A percentile compares a stretch with the other conserved stretches of the same genome.
phyloP scores from a whole-genome alignment of 2,797 vertebrate species.

The Yasuhikotakia modesta region DNA sequence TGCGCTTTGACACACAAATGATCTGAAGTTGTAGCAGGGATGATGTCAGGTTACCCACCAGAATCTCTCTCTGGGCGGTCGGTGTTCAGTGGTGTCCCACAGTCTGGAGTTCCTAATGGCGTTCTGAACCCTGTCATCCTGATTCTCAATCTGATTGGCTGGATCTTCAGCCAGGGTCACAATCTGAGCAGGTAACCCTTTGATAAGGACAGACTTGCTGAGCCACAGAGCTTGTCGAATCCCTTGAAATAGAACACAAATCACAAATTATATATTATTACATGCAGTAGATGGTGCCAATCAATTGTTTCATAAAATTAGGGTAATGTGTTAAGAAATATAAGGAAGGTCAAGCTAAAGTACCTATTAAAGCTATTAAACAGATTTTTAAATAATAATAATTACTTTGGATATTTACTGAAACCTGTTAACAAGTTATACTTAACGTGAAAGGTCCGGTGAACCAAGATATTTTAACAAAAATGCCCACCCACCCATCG shows the following conservation, averaged over 20 bases:
- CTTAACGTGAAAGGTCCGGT: not conserved
- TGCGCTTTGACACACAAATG: not conserved
- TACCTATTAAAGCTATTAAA: too few relatives aligned
- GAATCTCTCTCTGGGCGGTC: conserved; percentile 76
- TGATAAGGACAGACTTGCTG: conserved; percentile 84
- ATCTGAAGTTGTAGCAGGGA: not conserved
- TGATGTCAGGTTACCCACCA: conserved; percentile 73
- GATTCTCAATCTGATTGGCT: conserved; percentile 74
- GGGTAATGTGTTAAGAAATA: too few relatives aligned
- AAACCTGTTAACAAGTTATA: too few relatives aligned
- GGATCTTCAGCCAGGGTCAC: conserved; percentile 67
- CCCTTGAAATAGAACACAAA: conserved; percentile 70
- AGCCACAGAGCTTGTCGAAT: conserved; percentile 91
- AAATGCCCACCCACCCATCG: not conserved
- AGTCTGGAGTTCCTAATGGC: conserved; percentile 82
- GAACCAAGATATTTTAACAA: not conserved
- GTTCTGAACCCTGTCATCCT: conserved; percentile 77
- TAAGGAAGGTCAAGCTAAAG: too few relatives aligned
- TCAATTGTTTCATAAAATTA: not conserved
- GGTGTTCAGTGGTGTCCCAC: conserved; percentile 79
- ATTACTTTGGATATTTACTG: too few relatives aligned
- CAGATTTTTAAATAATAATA: too few relatives aligned
- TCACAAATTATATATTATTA: not conserved
- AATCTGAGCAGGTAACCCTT: conserved; percentile 81
- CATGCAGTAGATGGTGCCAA: not conserved